Percentiles rank a stretch among this genome's conserved stretches.
phyloP scores from a whole-genome alignment of 2,113 vertebrate species.

The Collichthys lucidus region DNA sequence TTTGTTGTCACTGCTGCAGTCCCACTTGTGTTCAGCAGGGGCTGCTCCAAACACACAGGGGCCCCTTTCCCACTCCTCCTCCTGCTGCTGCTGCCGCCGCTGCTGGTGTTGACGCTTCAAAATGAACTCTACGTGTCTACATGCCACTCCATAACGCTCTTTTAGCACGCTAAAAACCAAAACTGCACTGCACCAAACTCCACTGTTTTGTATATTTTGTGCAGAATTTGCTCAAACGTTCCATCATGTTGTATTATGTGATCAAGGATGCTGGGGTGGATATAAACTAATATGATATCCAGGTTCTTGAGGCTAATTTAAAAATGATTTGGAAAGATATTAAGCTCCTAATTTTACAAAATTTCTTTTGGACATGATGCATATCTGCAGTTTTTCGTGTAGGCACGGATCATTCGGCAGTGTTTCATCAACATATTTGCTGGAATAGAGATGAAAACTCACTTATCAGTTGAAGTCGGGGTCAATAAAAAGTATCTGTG shows the following conservation, averaged over 20 bases:
- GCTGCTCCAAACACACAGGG: constrained; percentile 68
- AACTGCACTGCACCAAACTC: background rate
- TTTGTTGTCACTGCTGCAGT: constrained; percentile 23
- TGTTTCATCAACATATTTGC: background rate
- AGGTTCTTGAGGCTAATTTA: background rate
- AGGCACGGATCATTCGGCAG: too few species aligned
- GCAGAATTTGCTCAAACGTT: constrained; percentile 1
- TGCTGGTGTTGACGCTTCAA: constrained; percentile 35
- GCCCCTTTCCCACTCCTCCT: background rate
- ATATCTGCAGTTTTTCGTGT: too few species aligned
- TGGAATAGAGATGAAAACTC: background rate
- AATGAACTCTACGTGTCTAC: constrained; percentile 36
- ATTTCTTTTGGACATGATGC: background rate
- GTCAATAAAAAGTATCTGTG: background rate
- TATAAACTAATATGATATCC: background rate
- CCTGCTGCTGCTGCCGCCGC: constrained; percentile 19
- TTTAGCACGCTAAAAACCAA: constrained; percentile 30
- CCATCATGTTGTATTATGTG: background rate
- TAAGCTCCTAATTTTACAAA: background rate
- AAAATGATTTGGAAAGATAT: background rate
- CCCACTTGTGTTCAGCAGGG: constrained; percentile 69
- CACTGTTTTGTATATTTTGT: background rate
- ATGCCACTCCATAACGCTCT: constrained; percentile 31
- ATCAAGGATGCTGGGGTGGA: background rate
- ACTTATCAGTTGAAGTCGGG: background rate